These are phyloP conservation scores for Murina feae DNA, from an alignment of 2,113 vertebrate genomes.

Conservation along the genomic window DNA sequence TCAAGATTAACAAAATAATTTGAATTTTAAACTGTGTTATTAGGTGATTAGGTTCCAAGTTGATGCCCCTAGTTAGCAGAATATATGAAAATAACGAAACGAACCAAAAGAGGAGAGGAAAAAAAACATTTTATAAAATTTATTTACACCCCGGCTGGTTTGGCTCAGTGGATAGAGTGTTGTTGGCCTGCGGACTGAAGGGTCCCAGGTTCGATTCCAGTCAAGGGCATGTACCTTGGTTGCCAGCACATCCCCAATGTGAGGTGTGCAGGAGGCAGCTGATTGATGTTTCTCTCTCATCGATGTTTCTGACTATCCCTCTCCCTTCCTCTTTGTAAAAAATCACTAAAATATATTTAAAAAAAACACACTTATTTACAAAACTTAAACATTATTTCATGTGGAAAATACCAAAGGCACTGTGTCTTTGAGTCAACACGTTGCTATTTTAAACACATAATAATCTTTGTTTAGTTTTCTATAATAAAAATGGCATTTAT, in stretches of 20 bases:
- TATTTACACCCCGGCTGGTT: no score
- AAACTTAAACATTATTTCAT: neutral
- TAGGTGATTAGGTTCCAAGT: neutral
- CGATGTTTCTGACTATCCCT: no score
- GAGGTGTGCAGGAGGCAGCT: no score
- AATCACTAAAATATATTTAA: no score
- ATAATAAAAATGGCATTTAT: neutral
- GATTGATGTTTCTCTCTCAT: no score
- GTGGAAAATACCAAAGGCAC: neutral
- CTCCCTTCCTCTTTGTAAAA: no score
- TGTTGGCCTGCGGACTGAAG: no score
- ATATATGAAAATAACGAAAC: neutral
- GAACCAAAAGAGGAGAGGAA: neutral
- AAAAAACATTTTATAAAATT: neutral
- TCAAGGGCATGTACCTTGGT: no score
- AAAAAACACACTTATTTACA: neutral
- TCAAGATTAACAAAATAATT: constrained; percentile 6
- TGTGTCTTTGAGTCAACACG: neutral
- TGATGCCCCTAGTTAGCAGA: neutral
- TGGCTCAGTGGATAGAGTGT: no score
- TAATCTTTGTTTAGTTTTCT: neutral
- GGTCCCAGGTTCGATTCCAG: no score
- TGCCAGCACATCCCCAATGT: no score
- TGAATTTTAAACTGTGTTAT: neutral
- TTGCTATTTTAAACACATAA: neutral